Evolutionary conservation across 1,140 invertebrate genomes (phyloP).

Genomic region (Mamestra configurata): DNA sequence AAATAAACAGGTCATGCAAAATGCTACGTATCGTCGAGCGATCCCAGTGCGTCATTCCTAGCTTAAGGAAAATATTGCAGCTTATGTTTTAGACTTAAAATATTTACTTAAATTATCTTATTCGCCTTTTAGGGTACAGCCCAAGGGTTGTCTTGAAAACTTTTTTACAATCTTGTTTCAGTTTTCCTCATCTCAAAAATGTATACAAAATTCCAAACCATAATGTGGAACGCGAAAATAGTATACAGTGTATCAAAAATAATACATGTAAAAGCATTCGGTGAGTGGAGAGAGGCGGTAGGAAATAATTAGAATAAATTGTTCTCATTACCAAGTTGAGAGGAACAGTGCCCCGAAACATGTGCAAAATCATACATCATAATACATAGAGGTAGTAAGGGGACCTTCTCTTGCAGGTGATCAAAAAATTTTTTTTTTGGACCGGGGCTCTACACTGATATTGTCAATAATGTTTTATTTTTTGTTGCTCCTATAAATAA

Average conservation of each 20-base stretch:
- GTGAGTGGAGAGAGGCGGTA: conserved; percentile 48
- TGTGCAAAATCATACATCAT: conserved; percentile 59
- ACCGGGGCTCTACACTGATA: too few relatives aligned
- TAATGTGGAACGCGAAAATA: background rate
- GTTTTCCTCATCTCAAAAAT: conserved; percentile 14
- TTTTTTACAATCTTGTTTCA: background rate
- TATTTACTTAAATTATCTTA: background rate
- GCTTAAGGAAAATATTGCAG: background rate
- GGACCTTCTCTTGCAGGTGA: background rate
- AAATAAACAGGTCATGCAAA: too few relatives aligned
- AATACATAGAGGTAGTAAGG: conserved; percentile 54
- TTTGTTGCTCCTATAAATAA: too few relatives aligned
- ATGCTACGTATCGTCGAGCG: too few relatives aligned
- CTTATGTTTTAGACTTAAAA: background rate
- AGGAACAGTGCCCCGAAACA: conserved; percentile 49
- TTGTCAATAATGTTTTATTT: too few relatives aligned
- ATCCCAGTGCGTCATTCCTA: too few relatives aligned
- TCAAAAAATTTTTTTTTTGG: background rate
- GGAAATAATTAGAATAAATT: conserved; percentile 66
- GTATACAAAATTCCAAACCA: background rate
- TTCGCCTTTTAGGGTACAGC: background rate
- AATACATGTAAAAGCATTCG: conserved; percentile 56
- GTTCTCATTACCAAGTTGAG: conserved; percentile 61
- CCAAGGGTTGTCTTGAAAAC: background rate
- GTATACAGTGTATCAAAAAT: conserved; percentile 19